Evolutionary conservation across 2,888 invertebrate species (phyloP).

Genomic region (Sericinus montela): DNA sequence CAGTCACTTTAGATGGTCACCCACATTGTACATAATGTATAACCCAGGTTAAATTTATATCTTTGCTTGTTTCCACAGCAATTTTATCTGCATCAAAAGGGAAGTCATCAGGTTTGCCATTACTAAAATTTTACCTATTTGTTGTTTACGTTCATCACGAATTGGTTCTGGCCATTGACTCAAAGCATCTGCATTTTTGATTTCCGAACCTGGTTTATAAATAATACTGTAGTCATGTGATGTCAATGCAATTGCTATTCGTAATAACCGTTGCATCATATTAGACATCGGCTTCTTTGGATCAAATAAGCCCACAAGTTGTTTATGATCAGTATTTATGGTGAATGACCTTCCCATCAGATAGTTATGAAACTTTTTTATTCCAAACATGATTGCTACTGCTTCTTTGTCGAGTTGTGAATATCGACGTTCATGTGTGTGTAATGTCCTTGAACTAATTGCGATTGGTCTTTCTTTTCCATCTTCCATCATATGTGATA

Average conservation of each 20-base stretch:
- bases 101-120: constrained; percentile 19
- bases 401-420: too few relatives aligned
- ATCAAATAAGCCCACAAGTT: constrained; percentile 22
- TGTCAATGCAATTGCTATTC: constrained; percentile 24
- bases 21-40: too few relatives aligned
- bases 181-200: not conserved
- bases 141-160: constrained; percentile 15
- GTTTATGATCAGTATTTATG: constrained; percentile 25
- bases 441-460: too few relatives aligned
- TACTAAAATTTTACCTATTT: too few relatives aligned
- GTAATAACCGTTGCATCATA: constrained; percentile 22
- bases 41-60: constrained; percentile 9
- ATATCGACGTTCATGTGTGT: too few relatives aligned
- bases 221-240: constrained; percentile 23
- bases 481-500: too few relatives aligned
- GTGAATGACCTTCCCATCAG: not conserved
- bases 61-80: constrained; percentile 14
- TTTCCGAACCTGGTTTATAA: too few relatives aligned
- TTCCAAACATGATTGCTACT: too few relatives aligned
- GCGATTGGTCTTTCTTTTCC: too few relatives aligned
- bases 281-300: constrained; percentile 22
- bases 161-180: constrained; percentile 25
- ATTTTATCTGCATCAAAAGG: constrained; percentile 15
- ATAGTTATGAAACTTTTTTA: too few relatives aligned
- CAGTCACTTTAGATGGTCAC: too few relatives aligned